Percentiles rank a stretch among this genome's conserved stretches.
Evolutionary conservation across 2,888 invertebrate species (phyloP).

Genomic region (Drosophila histrio): DNA sequence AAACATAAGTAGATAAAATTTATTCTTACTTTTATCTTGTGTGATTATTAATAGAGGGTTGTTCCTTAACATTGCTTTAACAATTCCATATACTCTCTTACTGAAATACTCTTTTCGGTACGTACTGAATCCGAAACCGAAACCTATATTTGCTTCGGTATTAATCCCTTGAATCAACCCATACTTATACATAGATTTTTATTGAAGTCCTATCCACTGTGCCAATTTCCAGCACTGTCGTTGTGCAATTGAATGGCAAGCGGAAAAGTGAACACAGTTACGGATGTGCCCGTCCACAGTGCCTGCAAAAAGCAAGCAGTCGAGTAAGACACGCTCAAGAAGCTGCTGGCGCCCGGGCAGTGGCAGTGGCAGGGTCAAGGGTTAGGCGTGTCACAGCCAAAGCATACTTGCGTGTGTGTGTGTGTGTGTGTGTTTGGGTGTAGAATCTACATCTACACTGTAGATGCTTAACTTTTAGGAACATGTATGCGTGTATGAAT

Average conservation of each 20-base stretch:
- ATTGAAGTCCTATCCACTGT: too few relatives aligned
- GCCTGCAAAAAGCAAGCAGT: conserved; percentile 12
- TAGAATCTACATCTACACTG: not conserved
- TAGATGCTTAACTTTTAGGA: conserved; percentile 43
- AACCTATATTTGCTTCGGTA: too few relatives aligned
- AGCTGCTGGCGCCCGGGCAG: conserved; percentile 2
- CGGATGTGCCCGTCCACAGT: conserved; percentile 27
- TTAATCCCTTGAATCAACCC: too few relatives aligned
- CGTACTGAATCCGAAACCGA: too few relatives aligned
- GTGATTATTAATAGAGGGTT: too few relatives aligned
- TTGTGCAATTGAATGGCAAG: conserved; percentile 56
- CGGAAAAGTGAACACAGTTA: conserved; percentile 50
- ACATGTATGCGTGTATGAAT: conserved; percentile 22
- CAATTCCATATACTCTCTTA: too few relatives aligned
- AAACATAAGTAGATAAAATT: too few relatives aligned
- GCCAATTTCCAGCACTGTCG: conserved; percentile 7
- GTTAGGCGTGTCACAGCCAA: conserved; percentile 27
- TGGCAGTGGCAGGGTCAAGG: conserved; percentile 14
- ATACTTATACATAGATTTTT: too few relatives aligned
- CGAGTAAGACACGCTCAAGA: conserved; percentile 17
- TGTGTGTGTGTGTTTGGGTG: conserved; percentile 29
- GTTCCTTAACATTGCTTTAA: too few relatives aligned
- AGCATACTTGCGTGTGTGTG: conserved; percentile 19
- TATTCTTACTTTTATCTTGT: too few relatives aligned
- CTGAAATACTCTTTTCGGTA: too few relatives aligned